phyloP scores from a whole-genome alignment of 2,888 invertebrate species.

The Pheosia tremula region DNA sequence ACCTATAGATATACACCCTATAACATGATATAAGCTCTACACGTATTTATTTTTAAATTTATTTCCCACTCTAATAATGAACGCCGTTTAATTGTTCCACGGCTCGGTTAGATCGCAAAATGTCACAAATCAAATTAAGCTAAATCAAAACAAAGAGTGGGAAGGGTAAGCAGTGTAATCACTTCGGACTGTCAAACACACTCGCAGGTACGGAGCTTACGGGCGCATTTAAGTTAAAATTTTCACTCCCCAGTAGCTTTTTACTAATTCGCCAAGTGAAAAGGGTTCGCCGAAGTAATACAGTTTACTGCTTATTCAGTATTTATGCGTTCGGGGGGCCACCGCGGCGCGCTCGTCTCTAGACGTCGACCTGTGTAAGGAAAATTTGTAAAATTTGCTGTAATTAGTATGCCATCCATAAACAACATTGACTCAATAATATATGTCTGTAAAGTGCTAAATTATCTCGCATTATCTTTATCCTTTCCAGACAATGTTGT shows the following conservation, averaged over 20 bases:
- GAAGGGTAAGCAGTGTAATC: constrained; percentile 79
- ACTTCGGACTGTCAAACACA: constrained; percentile 83
- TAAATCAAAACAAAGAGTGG: constrained; percentile 80
- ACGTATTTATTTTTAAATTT: constrained; percentile 3
- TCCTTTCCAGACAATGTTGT: neutral
- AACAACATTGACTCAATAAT: neutral
- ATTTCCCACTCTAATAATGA: constrained; percentile 29
- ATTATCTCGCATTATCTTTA: neutral
- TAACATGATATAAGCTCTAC: neutral
- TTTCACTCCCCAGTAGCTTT: constrained; percentile 84
- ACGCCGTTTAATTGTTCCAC: constrained; percentile 44
- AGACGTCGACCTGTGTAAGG: constrained; percentile 69
- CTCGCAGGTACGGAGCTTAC: constrained; percentile 75
- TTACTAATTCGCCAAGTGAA: constrained; percentile 85
- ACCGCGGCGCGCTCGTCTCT: constrained; percentile 64
- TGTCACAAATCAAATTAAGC: constrained; percentile 80
- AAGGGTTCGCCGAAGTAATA: constrained; percentile 84
- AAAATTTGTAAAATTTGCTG: constrained; percentile 72
- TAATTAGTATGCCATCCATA: constrained; percentile 52
- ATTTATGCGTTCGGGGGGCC: constrained; percentile 78
- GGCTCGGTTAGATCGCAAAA: constrained; percentile 51
- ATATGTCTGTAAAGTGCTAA: neutral
- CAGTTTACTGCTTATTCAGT: constrained; percentile 85
- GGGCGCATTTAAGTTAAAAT: constrained; percentile 82
- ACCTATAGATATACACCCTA: neutral